Conservation (phyloP, 64 coral and sea anemone species). For the Actinia tenebrosa region DNA sequence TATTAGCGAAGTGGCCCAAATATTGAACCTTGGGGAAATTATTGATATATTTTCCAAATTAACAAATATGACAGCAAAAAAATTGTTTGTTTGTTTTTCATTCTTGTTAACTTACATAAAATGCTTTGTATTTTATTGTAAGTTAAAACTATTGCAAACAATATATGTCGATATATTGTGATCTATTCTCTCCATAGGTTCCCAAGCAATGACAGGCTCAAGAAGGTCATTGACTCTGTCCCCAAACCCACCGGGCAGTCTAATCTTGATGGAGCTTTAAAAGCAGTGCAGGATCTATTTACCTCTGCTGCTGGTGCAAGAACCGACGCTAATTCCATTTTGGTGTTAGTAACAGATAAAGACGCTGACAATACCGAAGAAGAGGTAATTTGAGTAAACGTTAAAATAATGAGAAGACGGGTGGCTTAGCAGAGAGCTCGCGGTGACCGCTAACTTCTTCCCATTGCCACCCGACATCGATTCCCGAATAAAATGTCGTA, state of each 20-base stretch:
- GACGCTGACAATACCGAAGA: constrained; percentile 43
- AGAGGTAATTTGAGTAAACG: constrained; percentile 10
- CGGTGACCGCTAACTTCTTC: no score
- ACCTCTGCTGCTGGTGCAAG: constrained; percentile 7
- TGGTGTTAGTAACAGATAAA: constrained; percentile 49
- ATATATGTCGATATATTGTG: no score
- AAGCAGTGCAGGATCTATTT: constrained; percentile 30
- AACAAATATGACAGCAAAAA: no score
- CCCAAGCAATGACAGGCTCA: constrained; percentile 29
- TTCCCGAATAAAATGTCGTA: no score
- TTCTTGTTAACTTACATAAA: no score
- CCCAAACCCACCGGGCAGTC: constrained; percentile 14
- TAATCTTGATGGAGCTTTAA: constrained; percentile 15
- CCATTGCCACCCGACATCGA: no score
- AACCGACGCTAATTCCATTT: constrained; percentile 33
- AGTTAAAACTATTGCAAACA: no score
- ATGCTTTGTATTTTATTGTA: no score
- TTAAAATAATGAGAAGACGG: neutral
- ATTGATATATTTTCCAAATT: neutral
- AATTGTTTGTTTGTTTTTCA: no score
- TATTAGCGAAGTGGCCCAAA: neutral
- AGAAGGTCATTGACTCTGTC: constrained; percentile 5
- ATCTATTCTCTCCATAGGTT: neutral
- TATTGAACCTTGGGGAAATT: neutral
- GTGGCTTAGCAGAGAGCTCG: no score